Evolutionary conservation across 2,888 invertebrate genomes (phyloP).

Genomic region (Polyommatus iphigenia): DNA sequence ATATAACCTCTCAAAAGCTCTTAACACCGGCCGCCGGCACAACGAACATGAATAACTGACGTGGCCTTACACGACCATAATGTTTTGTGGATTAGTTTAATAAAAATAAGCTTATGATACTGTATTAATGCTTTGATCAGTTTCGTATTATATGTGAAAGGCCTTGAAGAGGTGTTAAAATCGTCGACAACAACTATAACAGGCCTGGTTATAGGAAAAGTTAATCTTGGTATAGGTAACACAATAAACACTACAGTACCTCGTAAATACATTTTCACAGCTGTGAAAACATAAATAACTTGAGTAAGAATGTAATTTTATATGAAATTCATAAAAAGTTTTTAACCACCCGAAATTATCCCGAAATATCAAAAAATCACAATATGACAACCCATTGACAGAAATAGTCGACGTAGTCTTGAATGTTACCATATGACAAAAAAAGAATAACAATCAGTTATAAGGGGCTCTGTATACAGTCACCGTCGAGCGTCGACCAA

Average conservation of each 20-base stretch:
- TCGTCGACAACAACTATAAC: neutral
- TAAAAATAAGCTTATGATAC: neutral
- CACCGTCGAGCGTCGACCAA: too few species aligned
- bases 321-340: conserved; percentile 27
- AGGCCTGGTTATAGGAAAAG: neutral
- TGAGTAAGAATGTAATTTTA: neutral
- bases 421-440: conserved; percentile 43
- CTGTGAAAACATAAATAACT: conserved; percentile 16
- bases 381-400: conserved; percentile 50
- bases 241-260: conserved; percentile 22
- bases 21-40: neutral
- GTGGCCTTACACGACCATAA: neutral
- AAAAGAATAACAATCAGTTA: neutral
- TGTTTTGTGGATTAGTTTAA: neutral
- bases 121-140: neutral
- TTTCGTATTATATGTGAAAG: neutral
- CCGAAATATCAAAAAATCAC: neutral
- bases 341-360: neutral
- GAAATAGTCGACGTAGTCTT: conserved; percentile 65
- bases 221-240: neutral
- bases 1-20: conserved; percentile 2
- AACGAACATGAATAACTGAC: neutral
- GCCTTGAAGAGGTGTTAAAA: neutral
- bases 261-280: conserved; percentile 27
- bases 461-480: too few species aligned